Conservation (phyloP, 2,888 invertebrate species). For the Elysia crispata region DNA sequence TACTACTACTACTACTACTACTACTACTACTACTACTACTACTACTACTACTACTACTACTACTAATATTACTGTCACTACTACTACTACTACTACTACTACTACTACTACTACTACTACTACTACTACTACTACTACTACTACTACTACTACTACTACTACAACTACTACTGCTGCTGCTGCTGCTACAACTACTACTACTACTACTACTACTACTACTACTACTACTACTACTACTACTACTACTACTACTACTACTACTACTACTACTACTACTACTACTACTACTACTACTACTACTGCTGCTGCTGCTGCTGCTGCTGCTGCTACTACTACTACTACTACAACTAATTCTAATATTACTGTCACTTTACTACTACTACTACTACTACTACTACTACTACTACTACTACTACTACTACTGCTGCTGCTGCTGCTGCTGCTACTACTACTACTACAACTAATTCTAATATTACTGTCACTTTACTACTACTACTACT, state of each 20-base stretch:
- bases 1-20: slow-evolving; percentile 42
- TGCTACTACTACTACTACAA: too few relatives aligned
- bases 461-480: too few relatives aligned
- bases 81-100: too few relatives aligned
- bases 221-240: slow-evolving; percentile 38
- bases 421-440: too few relatives aligned
- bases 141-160: slow-evolving; percentile 42
- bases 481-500: too few relatives aligned
- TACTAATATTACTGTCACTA: too few relatives aligned
- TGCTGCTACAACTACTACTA: too few relatives aligned
- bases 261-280: slow-evolving; percentile 43
- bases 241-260: slow-evolving; percentile 41
- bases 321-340: slow-evolving; percentile 33
- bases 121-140: not conserved
- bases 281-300: slow-evolving; percentile 45
- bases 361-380: too few relatives aligned
- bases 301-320: not conserved
- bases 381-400: slow-evolving; percentile 9
- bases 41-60: too few relatives aligned
- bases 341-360: too few relatives aligned
- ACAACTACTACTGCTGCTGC: slow-evolving; percentile 22
- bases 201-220: slow-evolving; percentile 15
- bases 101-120: slow-evolving; percentile 24
- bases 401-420: too few relatives aligned
- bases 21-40: slow-evolving; percentile 41